Evolutionary conservation across 2,888 invertebrate species (phyloP).

Genomic region (Noctua fimbriata): DNA sequence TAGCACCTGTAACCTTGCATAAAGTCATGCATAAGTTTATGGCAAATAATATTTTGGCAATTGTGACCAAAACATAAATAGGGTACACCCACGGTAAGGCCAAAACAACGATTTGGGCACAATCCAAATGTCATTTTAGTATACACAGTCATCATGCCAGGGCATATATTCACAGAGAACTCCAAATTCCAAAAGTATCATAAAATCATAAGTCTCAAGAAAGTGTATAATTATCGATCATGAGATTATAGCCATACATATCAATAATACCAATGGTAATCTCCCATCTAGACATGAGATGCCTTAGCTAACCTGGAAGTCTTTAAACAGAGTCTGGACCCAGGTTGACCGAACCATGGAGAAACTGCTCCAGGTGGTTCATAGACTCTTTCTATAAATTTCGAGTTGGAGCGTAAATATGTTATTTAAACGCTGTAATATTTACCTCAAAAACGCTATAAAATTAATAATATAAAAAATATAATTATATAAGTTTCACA

Average conservation of each 20-base stretch:
- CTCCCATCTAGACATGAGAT: background rate
- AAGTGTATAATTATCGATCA: background rate
- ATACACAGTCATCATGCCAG: slow-evolving; percentile 61
- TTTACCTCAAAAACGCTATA: no score
- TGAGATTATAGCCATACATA: background rate
- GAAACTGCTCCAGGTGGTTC: background rate
- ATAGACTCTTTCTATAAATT: background rate
- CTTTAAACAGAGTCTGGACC: background rate
- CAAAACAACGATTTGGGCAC: slow-evolving; percentile 77
- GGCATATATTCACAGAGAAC: slow-evolving; percentile 50
- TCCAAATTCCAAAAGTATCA: slow-evolving; percentile 21
- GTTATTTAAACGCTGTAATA: no score
- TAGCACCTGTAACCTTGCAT: slow-evolving; percentile 59
- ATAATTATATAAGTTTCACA: background rate
- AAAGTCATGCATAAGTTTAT: slow-evolving; percentile 60
- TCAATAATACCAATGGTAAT: background rate
- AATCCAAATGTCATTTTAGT: slow-evolving; percentile 81
- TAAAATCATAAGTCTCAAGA: background rate
- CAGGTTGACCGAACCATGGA: background rate
- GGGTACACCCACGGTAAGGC: slow-evolving; percentile 72
- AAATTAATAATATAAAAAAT: no score
- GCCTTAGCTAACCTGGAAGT: background rate
- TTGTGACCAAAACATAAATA: slow-evolving; percentile 69
- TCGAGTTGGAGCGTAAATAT: background rate
- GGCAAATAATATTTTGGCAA: slow-evolving; percentile 72